A percentile compares a stretch with the other conserved stretches of the same genome.
Conservation (phyloP, 2,113 vertebrate species). For the Solenodon paradoxus region DNA sequence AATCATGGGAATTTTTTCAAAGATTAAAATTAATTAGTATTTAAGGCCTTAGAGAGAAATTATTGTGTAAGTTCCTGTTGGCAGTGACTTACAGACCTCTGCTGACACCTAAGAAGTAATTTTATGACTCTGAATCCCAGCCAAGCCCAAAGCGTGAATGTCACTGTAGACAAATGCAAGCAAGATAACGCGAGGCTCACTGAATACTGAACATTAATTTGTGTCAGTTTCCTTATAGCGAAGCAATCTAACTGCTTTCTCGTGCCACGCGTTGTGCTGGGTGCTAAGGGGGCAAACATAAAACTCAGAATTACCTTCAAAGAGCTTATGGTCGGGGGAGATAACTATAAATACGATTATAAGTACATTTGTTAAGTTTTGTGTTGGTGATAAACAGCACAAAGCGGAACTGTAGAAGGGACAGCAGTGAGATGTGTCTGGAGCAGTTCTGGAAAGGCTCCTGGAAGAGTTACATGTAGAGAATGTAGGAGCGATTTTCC, state of each 20-base stretch:
- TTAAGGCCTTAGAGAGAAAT: neutral
- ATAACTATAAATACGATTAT: neutral
- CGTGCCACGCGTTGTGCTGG: neutral
- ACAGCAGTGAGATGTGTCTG: neutral
- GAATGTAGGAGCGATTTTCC: neutral
- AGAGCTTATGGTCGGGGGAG: neutral
- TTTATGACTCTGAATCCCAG: slow-evolving; percentile 56
- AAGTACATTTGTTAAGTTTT: neutral
- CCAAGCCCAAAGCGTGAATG: slow-evolving; percentile 1
- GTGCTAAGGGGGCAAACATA: neutral
- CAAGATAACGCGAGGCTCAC: neutral
- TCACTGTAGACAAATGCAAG: slow-evolving; percentile 22
- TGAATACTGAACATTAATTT: slow-evolving; percentile 16
- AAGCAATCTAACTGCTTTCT: slow-evolving; percentile 15
- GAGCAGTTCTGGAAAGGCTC: neutral
- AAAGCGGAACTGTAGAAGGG: neutral
- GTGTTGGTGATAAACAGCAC: neutral
- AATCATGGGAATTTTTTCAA: neutral
- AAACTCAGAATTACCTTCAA: neutral
- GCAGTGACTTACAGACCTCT: slow-evolving; percentile 52
- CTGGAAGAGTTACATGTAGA: neutral
- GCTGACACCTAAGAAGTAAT: slow-evolving; percentile 43
- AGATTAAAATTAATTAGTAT: neutral
- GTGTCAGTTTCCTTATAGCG: neutral
- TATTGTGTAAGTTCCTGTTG: neutral